Base-by-base conservation (phyloP, 37 sponge, comb jelly and placozoan species). In the Tethya wilhelma region DNA sequence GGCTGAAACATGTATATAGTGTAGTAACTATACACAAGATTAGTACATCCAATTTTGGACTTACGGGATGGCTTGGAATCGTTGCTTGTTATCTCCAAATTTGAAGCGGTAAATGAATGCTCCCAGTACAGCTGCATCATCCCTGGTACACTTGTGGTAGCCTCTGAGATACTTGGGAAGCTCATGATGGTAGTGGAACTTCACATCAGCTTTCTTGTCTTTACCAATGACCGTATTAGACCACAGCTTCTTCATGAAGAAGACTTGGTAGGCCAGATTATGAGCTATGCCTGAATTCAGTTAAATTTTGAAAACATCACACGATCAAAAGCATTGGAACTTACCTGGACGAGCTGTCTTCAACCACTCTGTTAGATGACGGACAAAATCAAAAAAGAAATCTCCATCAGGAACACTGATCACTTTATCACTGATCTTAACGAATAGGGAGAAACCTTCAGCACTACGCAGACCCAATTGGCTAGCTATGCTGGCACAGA, bases 211-310 rank as follows among this genome's bases (percentile, higher is more conserved):
- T 33, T 69, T 74, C 9, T 79, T 66, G 81, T 97, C 97, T 42
- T 68, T 75, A 2, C 97, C 97, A 63, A 97, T 93, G 56, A 87
- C 91, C 14, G 87, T 89, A 71, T 84, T 89, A 0, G 91, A 73
- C 97, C 97, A 97, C 0, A 97, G 84, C 90, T 97, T 97, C 90
- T 91, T 90, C 97, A 97, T 97, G 67, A 97, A 97, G 94, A 94
- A 97, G 36, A 93, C 94, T 68, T 97, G 95, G 58, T 90, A 94
- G 22, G 83, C 58, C 0, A 90, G 74, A 45, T 84, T 89, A 1
- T 74, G 72, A 41, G 63, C 17, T 9, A 33, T 30, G 14, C 75
- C 75, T 74, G 69, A 3, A n/a, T n/a, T n/a, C n/a, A n/a, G n/a
- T n/a, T n/a, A n/a, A n/a, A n/a, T n/a, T n/a, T n/a, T n/a, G n/a